Base-by-base conservation (phyloP, 1,140 invertebrate species). In the Alviniconcha marisindica region DNA sequence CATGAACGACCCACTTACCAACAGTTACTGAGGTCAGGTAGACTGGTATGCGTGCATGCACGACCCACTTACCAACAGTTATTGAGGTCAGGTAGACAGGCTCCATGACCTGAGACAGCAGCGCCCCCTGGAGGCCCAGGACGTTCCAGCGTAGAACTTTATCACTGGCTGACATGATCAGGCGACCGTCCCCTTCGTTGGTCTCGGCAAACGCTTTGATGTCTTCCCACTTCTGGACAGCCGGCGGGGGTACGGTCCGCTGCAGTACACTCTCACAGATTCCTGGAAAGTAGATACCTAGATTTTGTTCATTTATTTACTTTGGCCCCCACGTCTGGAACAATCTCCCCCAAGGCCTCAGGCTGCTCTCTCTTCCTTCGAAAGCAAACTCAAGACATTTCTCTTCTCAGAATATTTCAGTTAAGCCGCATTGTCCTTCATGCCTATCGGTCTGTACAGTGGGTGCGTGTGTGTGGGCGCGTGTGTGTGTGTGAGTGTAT, bases 101-200 rank as follows among this genome's bases (percentile, higher is more conserved):
- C 84, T 95, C 89, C 82, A 98, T 94, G 24, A 98, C 91, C 51
- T 95, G 89, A 84, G 95, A 95, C 77, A 98, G 91, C 15, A 98
- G 91, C 5, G 96, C 95, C 36, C 97, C 97, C 95, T 99, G 97
- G 28, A 97, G 87, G 1, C 97, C 97, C 36, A 97, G 88, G 80
- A 96, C 92, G 90, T 96, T 96, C 97, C 97, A 99, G 83, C 96
- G 95, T 21, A 97, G 95, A 0, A 99, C 94, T 94, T 98, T 99
- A 93, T 99, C 98, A 91, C 97, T 98, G 91, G 97, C 98, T 0
- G 97, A 98, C 84, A 98, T 95, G 4, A 90, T 87, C 51, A 86
- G 60, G 7, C 91, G 78, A n/a, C 87, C 87, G 10, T 90, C 83
- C 15, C 84, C 77, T 38, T 66, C 87, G 3, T 82, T 73, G 10